Evolutionary conservation across 2,888 invertebrate genomes (phyloP), one percentile per base, ranked within the genome.

Genomic region (Linyphia triangularis): DNA sequence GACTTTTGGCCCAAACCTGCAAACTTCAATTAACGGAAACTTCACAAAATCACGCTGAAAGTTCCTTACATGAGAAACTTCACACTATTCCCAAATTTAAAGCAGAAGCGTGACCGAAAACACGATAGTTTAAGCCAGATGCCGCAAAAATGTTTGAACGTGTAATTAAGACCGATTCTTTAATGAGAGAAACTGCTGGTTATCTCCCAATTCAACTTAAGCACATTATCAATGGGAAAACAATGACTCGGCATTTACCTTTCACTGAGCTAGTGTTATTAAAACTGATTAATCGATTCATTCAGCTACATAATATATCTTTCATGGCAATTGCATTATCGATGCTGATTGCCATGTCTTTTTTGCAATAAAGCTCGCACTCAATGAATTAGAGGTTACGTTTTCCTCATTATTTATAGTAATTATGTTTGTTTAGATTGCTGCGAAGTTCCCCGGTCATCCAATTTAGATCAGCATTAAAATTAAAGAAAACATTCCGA

Each of bases 101-200:
- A 6, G 43, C 43, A 43, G 4, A 43, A 26, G 43, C 51, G 70
- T 70, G 43, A 51, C 43, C 43, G 43, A 70, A 70, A 70, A 70
- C 70, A 43, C 43, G 43, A 43, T 13, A 70, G 43, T 26, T 26
- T 70, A 4, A 37, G 26, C 43, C 70, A 70, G 43, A 40, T 70
- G 70, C 70, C 43, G 43, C 43, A 19, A 16, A 43, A 69, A n/a
- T 70, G 51, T 43, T 51, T 7, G n/a, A 10, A 43, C 3, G 28
- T 43, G 43, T 43, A 43, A 70, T 70, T 70, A 70, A 70, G 43
- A 43, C 26, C 70, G 43, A 51, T 51, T 13, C 51, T 51, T 51
- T 51, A 51, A 51, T 51, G 51, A 51, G 51, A 51, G 51, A 5
- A 16, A 16, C 16, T n/a, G n/a, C n/a, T n/a, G 16, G 51, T n/a